phyloP scores from a whole-genome alignment of 2,113 vertebrate species.

The Antechinus flavipes region DNA sequence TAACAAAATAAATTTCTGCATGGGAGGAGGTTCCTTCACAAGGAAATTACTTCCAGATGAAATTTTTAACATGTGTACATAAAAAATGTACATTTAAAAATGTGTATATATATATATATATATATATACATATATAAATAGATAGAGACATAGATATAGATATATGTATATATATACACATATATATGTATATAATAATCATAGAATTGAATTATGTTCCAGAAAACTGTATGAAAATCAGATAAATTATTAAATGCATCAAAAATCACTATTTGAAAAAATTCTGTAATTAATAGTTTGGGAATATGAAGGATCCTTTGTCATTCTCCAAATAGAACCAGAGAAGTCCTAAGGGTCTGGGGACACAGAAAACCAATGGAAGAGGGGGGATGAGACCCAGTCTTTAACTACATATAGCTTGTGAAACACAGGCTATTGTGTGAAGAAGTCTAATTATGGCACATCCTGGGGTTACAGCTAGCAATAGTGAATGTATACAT shows the following conservation, averaged over 20 bases:
- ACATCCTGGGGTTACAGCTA: background rate
- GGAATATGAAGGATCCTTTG: background rate
- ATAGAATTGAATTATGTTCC: too few relatives aligned
- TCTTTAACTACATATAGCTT: background rate
- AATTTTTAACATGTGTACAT: background rate
- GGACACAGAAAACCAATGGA: background rate
- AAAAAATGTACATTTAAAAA: too few relatives aligned
- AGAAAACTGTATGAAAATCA: too few relatives aligned
- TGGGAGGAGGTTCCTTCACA: background rate
- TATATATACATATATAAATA: too few relatives aligned
- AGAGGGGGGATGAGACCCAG: background rate
- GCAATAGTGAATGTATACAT: background rate
- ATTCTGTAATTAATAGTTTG: background rate
- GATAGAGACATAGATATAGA: too few relatives aligned
- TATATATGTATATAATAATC: too few relatives aligned
- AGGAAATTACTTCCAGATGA: background rate
- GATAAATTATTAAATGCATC: too few relatives aligned
- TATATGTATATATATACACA: too few relatives aligned
- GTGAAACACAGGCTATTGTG: background rate
- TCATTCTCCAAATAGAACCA: background rate
- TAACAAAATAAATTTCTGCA: background rate
- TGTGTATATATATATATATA: too few relatives aligned
- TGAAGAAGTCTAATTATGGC: background rate
- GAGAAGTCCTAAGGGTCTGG: background rate
- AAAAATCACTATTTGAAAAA: background rate